Percentiles rank a stretch among this genome's conserved stretches.
These are phyloP conservation scores for Actinia equina DNA, from an alignment of 64 coral and sea anemone species.

Conservation along the genomic window DNA sequence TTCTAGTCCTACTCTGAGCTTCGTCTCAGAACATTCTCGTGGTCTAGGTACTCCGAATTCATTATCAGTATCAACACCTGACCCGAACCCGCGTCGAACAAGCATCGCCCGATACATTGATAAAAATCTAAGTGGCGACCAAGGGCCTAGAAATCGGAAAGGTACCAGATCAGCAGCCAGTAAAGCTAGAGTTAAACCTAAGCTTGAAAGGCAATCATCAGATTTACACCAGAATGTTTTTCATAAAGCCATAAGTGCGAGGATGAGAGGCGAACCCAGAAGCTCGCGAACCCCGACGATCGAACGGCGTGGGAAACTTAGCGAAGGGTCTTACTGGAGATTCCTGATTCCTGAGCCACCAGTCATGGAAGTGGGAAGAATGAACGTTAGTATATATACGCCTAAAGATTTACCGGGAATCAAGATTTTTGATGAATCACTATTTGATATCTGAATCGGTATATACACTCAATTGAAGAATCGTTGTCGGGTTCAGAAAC, in stretches of 20 bases:
- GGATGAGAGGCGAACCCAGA: background rate
- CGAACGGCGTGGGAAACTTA: slow-evolving; percentile 62
- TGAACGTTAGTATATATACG: slow-evolving; percentile 98
- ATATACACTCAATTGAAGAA: background rate
- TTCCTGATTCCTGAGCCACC: slow-evolving; percentile 89
- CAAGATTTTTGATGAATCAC: slow-evolving; percentile 91
- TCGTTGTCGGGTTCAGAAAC: too few relatives aligned
- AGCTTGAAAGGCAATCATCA: background rate
- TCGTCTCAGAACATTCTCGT: background rate
- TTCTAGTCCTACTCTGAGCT: background rate
- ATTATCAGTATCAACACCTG: background rate
- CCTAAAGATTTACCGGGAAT: slow-evolving; percentile 91
- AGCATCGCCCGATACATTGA: background rate
- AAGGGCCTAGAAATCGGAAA: background rate
- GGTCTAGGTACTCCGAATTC: background rate
- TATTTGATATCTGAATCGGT: slow-evolving; percentile 74
- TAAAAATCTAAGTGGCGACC: background rate
- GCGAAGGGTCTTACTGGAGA: slow-evolving; percentile 71
- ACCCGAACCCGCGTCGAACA: background rate
- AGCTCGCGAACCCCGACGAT: slow-evolving; percentile 20
- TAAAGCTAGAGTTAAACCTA: slow-evolving; percentile 12
- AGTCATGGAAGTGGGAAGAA: slow-evolving; percentile 66
- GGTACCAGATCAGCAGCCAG: background rate
- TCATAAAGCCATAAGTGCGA: background rate
- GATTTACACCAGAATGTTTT: slow-evolving; percentile 27